A percentile compares a stretch with the other conserved stretches of the same genome.
Evolutionary conservation across 2,797 vertebrate species (phyloP).

Genomic region (Taenioides sp.): DNA sequence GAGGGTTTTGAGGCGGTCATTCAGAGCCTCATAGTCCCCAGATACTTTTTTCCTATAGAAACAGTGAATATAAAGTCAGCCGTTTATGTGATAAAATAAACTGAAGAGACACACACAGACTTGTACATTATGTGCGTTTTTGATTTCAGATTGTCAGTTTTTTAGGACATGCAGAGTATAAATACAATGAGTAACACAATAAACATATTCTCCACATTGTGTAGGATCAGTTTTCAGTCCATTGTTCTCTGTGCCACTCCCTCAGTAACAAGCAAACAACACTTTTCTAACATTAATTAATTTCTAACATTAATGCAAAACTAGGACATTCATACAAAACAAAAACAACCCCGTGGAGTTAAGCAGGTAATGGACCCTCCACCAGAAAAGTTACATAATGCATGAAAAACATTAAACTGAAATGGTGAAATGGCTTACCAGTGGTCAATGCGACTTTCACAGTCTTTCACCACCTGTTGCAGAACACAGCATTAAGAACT

Average conservation of each 20-base stretch:
- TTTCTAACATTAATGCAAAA: no score
- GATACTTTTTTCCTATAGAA: constrained; percentile 88
- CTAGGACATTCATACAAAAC: no score
- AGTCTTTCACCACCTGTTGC: constrained; percentile 80
- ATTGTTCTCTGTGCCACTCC: not conserved
- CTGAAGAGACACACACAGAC: not conserved
- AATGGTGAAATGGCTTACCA: constrained; percentile 68
- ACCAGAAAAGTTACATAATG: no score
- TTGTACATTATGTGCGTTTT: not conserved
- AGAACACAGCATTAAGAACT: constrained; percentile 39
- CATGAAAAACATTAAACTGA: no score
- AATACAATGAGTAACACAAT: no score
- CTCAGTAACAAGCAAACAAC: not conserved
- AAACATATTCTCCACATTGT: no score
- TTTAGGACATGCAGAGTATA: not conserved
- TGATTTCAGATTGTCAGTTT: not conserved
- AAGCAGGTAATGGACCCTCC: no score
- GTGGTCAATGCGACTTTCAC: constrained; percentile 74
- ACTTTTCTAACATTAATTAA: not conserved
- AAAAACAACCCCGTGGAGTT: no score
- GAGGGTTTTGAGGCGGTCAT: constrained; percentile 85
- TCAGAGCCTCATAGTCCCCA: constrained; percentile 87
- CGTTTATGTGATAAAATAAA: not conserved
- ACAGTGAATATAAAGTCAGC: constrained; percentile 13
- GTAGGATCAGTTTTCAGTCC: not conserved